Conservation (phyloP, 2,113 vertebrate genomes). For the Lophius piscatorius region DNA sequence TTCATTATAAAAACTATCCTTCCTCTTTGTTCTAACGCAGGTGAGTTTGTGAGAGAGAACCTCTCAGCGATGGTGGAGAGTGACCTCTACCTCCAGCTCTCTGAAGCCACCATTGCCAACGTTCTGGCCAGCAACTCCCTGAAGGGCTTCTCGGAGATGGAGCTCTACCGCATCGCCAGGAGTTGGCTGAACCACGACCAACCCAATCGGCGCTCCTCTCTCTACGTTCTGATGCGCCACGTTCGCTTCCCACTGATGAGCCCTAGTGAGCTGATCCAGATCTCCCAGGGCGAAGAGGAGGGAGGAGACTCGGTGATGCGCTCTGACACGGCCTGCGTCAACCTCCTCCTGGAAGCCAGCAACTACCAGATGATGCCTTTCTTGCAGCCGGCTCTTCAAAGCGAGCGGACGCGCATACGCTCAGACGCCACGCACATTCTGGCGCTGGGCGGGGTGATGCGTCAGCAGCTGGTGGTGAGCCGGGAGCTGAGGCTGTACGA, state of each 20-base stretch:
- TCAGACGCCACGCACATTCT: slow-evolving; percentile 80
- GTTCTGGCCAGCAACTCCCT: slow-evolving; percentile 78
- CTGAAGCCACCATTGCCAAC: slow-evolving; percentile 66
- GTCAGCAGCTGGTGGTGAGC: slow-evolving; percentile 85
- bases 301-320: slow-evolving; percentile 72
- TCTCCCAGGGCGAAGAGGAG: slow-evolving; percentile 79
- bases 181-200: slow-evolving; percentile 77
- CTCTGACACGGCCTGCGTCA: slow-evolving; percentile 78
- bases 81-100: slow-evolving; percentile 72
- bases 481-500: slow-evolving; percentile 82
- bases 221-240: slow-evolving; percentile 77
- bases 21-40: slow-evolving; percentile 23
- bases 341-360: slow-evolving; percentile 85
- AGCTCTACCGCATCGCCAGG: slow-evolving; percentile 79
- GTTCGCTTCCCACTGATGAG: slow-evolving; percentile 84
- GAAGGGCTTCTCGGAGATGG: slow-evolving; percentile 77
- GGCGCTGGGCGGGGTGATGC: slow-evolving; percentile 82
- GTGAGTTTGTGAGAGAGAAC: slow-evolving; percentile 78
- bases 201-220: slow-evolving; percentile 44
- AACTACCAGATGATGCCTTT: slow-evolving; percentile 88
- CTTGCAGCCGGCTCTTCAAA: slow-evolving; percentile 83
- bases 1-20: too few species aligned
- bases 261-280: slow-evolving; percentile 80
- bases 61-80: slow-evolving; percentile 70
- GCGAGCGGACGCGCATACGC: slow-evolving; percentile 81